Conservation (phyloP, 2,888 invertebrate genomes). For the Sinodicranocentrus sp. region DNA sequence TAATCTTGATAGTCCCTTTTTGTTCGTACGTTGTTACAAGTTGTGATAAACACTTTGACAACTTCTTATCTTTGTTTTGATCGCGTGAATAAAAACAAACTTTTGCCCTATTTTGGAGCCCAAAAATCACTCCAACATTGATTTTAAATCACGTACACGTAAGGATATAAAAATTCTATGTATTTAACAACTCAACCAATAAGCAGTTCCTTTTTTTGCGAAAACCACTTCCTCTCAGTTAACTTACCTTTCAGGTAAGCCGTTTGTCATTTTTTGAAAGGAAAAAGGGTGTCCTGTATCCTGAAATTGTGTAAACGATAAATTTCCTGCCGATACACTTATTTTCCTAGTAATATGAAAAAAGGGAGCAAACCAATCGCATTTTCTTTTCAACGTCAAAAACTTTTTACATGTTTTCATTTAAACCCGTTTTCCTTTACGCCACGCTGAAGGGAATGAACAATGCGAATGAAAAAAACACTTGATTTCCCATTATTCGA, state of each 20-base stretch:
- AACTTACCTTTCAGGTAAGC: too few relatives aligned
- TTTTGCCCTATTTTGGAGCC: too few relatives aligned
- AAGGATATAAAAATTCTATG: too few relatives aligned
- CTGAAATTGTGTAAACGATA: constrained; percentile 33
- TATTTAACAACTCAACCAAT: too few relatives aligned
- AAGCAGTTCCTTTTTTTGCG: too few relatives aligned
- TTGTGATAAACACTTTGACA: constrained; percentile 19
- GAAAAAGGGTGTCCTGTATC: too few relatives aligned
- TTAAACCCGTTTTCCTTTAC: too few relatives aligned
- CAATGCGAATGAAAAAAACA: not conserved
- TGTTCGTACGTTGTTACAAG: constrained; percentile 7
- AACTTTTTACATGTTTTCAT: not conserved
- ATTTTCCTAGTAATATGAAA: not conserved
- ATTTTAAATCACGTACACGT: too few relatives aligned
- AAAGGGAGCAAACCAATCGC: not conserved
- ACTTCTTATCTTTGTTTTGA: not conserved
- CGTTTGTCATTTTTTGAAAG: too few relatives aligned
- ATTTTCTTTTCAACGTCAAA: not conserved
- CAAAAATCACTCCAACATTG: too few relatives aligned
- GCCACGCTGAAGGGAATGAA: not conserved
- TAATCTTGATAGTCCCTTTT: constrained; percentile 14
- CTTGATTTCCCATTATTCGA: not conserved
- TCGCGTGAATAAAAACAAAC: not conserved
- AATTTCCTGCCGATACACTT: constrained; percentile 31
- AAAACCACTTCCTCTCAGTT: too few relatives aligned